Conservation (phyloP, 1,140 invertebrate species). For the Euborellia annulipes region DNA sequence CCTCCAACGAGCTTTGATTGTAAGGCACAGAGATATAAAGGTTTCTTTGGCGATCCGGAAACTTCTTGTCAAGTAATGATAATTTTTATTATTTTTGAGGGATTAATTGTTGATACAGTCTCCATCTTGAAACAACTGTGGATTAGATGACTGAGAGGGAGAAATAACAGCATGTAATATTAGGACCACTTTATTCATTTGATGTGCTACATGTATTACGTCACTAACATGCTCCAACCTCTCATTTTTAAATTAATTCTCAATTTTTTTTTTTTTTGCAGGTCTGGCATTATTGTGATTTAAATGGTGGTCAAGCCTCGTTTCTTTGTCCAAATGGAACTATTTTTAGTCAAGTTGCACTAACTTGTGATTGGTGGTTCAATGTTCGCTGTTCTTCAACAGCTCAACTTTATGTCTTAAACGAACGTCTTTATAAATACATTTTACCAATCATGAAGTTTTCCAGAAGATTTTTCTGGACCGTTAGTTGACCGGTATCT, state of each 20-base stretch:
- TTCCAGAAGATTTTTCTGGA: slow-evolving; percentile 72
- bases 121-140: too few relatives aligned
- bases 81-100: slow-evolving; percentile 29
- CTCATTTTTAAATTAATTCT: not conserved
- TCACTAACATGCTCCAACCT: not conserved
- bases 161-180: too few relatives aligned
- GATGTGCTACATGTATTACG: not conserved
- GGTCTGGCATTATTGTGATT: slow-evolving; percentile 83
- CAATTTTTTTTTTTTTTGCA: slow-evolving; percentile 19
- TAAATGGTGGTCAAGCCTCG: slow-evolving; percentile 79
- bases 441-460: slow-evolving; percentile 60
- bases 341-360: slow-evolving; percentile 65
- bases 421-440: slow-evolving; percentile 74
- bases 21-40: slow-evolving; percentile 70
- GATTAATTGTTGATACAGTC: too few relatives aligned
- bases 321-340: slow-evolving; percentile 84
- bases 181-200: too few relatives aligned
- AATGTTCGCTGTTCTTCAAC: slow-evolving; percentile 71
- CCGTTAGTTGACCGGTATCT: slow-evolving; percentile 66
- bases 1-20: slow-evolving; percentile 67
- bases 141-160: too few relatives aligned
- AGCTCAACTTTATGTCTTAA: slow-evolving; percentile 67
- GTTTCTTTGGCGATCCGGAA: slow-evolving; percentile 77
- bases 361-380: slow-evolving; percentile 87
- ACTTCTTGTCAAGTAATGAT: slow-evolving; percentile 58